phyloP scores from a whole-genome alignment of 2,113 vertebrate species.

The Notarius lentiginosus region DNA sequence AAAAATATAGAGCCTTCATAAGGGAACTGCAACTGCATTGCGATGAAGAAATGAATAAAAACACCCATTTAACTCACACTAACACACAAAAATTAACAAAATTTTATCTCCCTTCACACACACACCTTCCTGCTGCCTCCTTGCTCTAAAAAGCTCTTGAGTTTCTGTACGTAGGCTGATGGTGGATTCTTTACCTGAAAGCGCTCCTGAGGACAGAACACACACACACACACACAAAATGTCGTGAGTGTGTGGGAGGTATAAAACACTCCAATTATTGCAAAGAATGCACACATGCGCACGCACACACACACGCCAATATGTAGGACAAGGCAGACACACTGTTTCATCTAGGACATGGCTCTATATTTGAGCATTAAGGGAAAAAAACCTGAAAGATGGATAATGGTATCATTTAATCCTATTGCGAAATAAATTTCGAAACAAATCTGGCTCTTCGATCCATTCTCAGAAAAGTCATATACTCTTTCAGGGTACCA shows the following conservation, averaged over 20 bases:
- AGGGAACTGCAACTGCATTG: neutral
- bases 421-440: neutral
- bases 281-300: neutral
- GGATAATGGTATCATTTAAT: neutral
- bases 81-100: neutral
- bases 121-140: constrained; percentile 84
- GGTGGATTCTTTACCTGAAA: constrained; percentile 95
- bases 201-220: constrained; percentile 75
- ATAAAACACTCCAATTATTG: neutral
- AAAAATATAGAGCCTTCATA: neutral
- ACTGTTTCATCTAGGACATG: neutral
- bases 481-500: no score
- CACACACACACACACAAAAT: neutral
- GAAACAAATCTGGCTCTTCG: neutral
- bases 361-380: neutral
- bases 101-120: neutral
- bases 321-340: neutral
- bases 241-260: neutral
- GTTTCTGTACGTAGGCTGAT: constrained; percentile 85
- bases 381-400: neutral
- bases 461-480: neutral
- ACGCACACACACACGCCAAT: neutral
- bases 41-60: neutral
- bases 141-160: constrained; percentile 83
- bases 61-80: neutral